Conservation (phyloP, 2,888 invertebrate species). For the Celastrina argiolus region DNA sequence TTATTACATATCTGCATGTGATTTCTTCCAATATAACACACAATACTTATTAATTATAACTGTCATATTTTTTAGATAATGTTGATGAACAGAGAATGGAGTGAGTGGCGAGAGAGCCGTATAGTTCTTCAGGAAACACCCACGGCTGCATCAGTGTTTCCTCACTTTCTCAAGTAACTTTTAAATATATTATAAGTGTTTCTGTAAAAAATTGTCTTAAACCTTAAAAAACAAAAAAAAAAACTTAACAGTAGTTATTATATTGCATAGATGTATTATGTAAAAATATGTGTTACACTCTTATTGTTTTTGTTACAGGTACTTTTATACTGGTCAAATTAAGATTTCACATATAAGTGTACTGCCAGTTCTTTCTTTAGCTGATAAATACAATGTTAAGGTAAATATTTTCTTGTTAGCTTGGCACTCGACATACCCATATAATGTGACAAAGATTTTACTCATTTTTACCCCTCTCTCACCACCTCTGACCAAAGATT, state of each 20-base stretch:
- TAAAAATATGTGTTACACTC: background rate
- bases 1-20: too few species aligned
- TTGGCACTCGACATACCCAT: too few species aligned
- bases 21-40: too few species aligned
- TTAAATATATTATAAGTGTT: constrained; percentile 7
- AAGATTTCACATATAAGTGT: constrained; percentile 90
- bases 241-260: too few species aligned
- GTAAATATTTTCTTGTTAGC: constrained; percentile 52
- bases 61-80: constrained; percentile 87
- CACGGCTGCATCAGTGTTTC: constrained; percentile 90
- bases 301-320: constrained; percentile 55
- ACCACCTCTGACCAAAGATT: too few species aligned
- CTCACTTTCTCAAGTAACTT: constrained; percentile 86
- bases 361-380: constrained; percentile 91
- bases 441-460: too few species aligned
- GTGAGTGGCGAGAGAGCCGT: constrained; percentile 89
- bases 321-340: constrained; percentile 94
- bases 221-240: background rate
- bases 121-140: constrained; percentile 92
- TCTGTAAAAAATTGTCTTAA: background rate
- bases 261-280: too few species aligned
- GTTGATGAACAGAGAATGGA: constrained; percentile 96
- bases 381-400: constrained; percentile 96
- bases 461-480: too few species aligned
- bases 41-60: too few species aligned